Conservation (phyloP, 2,113 vertebrate species). For the Pterocles gutturalis region DNA sequence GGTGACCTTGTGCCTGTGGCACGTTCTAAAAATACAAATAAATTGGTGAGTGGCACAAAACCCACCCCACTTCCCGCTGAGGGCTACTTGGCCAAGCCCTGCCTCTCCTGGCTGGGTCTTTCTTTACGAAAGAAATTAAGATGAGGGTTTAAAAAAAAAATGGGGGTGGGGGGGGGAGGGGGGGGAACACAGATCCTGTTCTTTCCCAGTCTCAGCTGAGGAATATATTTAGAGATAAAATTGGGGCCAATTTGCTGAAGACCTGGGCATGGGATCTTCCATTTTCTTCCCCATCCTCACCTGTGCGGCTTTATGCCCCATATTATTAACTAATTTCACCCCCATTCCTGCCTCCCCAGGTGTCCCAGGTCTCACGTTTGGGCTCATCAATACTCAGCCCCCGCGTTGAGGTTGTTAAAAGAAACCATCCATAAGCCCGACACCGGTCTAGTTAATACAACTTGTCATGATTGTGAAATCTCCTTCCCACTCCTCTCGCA, state of each 20-base stretch:
- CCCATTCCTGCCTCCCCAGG: not conserved
- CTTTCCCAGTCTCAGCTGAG: not conserved
- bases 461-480: not conserved
- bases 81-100: not conserved
- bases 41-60: not conserved
- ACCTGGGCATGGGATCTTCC: rapidly evolving
- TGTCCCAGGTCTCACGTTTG: not conserved
- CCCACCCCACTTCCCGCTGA: not conserved
- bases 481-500: not conserved
- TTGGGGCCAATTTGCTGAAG: not conserved
- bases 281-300: not conserved
- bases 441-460: not conserved
- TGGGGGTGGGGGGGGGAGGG: too few relatives aligned
- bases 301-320: rapidly evolving
- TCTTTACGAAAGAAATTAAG: not conserved
- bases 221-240: not conserved
- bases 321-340: not conserved
- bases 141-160: not conserved
- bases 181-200: not conserved
- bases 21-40: slow-evolving; percentile 20
- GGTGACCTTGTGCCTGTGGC: not conserved
- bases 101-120: not conserved
- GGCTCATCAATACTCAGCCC: not conserved
- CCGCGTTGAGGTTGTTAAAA: rapidly evolving
- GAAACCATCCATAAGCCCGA: not conserved